These are phyloP conservation scores for Cottus gobio DNA, from an alignment of 2,113 vertebrate species.

Conservation along the genomic window DNA sequence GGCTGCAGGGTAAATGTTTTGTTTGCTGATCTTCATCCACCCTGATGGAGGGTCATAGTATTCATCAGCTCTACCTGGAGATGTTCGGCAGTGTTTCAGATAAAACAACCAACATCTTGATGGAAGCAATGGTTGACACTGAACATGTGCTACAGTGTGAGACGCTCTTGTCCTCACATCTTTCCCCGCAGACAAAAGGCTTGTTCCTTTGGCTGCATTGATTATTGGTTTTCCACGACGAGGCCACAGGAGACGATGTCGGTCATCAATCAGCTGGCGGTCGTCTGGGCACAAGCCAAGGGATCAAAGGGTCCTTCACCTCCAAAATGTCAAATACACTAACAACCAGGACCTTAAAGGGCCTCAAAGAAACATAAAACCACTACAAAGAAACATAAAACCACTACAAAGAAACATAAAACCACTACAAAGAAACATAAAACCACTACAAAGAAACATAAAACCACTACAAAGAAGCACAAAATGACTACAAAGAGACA, in stretches of 20 bases:
- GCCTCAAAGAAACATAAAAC: not conserved
- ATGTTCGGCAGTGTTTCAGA: not conserved
- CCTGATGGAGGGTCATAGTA: not conserved
- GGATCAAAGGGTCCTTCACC: too few species aligned
- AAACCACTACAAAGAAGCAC: too few species aligned
- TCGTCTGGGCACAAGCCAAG: not conserved
- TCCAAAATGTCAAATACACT: too few species aligned
- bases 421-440: too few species aligned
- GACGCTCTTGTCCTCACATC: not conserved
- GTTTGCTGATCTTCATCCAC: not conserved
- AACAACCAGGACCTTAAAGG: too few species aligned
- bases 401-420: too few species aligned
- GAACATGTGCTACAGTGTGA: not conserved
- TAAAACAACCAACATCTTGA: too few species aligned
- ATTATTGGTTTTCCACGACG: not conserved
- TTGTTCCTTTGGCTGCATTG: not conserved
- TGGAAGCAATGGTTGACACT: not conserved
- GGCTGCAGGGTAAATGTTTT: not conserved
- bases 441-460: too few species aligned
- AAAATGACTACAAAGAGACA: too few species aligned
- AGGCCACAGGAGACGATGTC: not conserved
- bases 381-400: too few species aligned
- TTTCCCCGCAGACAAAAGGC: not conserved
- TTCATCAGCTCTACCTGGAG: not conserved
- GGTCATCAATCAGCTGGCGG: constrained; percentile 15